phyloP scores from a whole-genome alignment of 1,140 invertebrate species.

The Bradysia coprophila region DNA sequence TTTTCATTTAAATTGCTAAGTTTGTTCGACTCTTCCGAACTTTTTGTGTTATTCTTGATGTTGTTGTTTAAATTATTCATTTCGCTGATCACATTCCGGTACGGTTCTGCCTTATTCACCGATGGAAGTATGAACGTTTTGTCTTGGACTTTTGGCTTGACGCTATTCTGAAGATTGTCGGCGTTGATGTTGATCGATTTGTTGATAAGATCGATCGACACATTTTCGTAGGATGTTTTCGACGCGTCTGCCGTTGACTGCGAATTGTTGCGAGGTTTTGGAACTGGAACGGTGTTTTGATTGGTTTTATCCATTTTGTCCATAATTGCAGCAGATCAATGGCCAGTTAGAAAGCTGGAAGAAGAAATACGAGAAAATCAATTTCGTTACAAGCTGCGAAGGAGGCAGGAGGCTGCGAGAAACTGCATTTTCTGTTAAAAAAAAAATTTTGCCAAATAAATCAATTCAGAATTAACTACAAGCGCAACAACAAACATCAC shows the following conservation, averaged over 20 bases:
- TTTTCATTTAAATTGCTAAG: not conserved
- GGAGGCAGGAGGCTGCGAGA: no score
- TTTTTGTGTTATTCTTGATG: constrained; percentile 4
- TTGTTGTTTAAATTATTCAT: constrained; percentile 9
- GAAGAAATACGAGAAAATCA: no score
- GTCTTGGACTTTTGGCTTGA: constrained; percentile 6
- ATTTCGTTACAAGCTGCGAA: no score
- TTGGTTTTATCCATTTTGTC: no score
- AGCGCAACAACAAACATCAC: no score
- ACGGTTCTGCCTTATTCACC: constrained; percentile 8
- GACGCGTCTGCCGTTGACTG: not conserved
- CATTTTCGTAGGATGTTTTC: constrained; percentile 13
- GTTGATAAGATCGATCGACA: constrained; percentile 10
- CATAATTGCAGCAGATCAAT: no score
- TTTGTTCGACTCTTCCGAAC: not conserved
- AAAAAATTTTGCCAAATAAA: no score
- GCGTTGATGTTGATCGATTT: constrained; percentile 16
- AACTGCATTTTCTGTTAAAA: no score
- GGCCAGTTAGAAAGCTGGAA: no score
- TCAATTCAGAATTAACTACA: no score
- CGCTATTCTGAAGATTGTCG: constrained; percentile 13
- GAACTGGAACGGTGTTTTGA: no score
- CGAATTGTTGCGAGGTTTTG: not conserved
- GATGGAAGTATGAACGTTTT: constrained; percentile 5
- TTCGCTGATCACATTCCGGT: constrained; percentile 5